These are phyloP conservation scores for Leptopilina boulardi DNA, from an alignment of 1,140 invertebrate genomes.

Conservation along the genomic window DNA sequence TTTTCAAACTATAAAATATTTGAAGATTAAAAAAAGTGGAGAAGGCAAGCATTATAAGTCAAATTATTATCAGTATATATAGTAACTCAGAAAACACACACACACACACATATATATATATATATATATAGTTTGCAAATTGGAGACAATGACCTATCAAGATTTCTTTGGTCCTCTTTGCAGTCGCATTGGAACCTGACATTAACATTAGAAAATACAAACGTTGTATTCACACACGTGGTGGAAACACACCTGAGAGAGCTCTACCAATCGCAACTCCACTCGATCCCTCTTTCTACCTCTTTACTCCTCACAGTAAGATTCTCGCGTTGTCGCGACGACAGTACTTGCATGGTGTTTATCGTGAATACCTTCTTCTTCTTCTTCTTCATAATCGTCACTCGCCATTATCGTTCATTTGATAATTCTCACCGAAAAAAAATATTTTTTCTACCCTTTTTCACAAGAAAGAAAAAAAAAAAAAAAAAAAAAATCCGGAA, in stretches of 20 bases:
- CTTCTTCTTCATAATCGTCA: too few species aligned
- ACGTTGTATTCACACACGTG: constrained; percentile 40
- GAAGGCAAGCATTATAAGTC: too few species aligned
- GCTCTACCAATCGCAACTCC: constrained; percentile 46
- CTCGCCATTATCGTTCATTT: background rate
- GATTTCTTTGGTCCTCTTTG: constrained; percentile 35
- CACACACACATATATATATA: too few species aligned
- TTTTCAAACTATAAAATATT: too few species aligned
- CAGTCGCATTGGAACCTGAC: constrained; percentile 26
- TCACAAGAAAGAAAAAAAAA: background rate
- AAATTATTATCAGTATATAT: constrained; percentile 23
- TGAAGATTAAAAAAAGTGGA: too few species aligned
- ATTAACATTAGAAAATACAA: constrained; percentile 16
- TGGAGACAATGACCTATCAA: constrained; percentile 51
- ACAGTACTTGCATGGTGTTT: constrained; percentile 42
- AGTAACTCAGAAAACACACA: too few species aligned
- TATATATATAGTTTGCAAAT: too few species aligned
- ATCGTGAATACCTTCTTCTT: constrained; percentile 41
- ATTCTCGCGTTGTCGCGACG: constrained; percentile 38
- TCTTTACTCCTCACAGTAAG: constrained; percentile 5
- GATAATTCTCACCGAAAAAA: background rate
- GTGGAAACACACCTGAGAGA: constrained; percentile 41
- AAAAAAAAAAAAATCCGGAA: constrained; percentile 5
- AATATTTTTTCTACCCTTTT: background rate
- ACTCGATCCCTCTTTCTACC: constrained; percentile 46